Percentiles rank a stretch among this genome's conserved stretches.
phyloP scores from a whole-genome alignment of 1,140 invertebrate species.

The Leptestheria dahalacensis region DNA sequence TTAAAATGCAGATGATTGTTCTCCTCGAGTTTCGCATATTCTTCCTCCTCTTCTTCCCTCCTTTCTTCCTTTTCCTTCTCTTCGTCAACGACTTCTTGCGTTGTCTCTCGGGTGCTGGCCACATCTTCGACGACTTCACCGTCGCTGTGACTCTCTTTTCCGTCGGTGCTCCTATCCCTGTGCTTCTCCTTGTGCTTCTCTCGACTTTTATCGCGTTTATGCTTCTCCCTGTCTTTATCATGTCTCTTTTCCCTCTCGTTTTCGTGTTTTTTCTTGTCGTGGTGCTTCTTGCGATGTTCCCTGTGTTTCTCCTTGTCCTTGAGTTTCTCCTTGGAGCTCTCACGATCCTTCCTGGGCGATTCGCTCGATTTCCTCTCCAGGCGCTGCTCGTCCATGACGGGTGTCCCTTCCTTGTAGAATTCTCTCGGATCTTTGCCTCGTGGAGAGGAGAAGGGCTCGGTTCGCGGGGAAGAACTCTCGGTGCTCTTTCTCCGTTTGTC shows the following conservation, averaged over 20 bases:
- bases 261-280: neutral
- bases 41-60: neutral
- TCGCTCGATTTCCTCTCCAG: neutral
- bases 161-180: neutral
- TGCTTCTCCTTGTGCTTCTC: neutral
- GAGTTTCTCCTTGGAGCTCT: neutral
- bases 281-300: slow-evolving; percentile 11
- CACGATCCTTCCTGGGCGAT: neutral
- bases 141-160: neutral
- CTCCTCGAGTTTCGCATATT: neutral
- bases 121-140: neutral
- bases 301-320: slow-evolving; percentile 2
- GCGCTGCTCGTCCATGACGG: neutral
- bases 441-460: slow-evolving; percentile 10
- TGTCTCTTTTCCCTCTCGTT: neutral
- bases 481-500: slow-evolving; percentile 61
- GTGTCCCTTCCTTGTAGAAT: neutral
- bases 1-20: neutral
- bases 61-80: neutral
- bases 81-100: neutral
- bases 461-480: slow-evolving; percentile 33
- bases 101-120: no score
- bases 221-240: neutral
- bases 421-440: neutral
- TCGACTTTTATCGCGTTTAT: slow-evolving; percentile 5